phyloP scores from a whole-genome alignment of 2,113 vertebrate genomes.

The Indri indri region DNA sequence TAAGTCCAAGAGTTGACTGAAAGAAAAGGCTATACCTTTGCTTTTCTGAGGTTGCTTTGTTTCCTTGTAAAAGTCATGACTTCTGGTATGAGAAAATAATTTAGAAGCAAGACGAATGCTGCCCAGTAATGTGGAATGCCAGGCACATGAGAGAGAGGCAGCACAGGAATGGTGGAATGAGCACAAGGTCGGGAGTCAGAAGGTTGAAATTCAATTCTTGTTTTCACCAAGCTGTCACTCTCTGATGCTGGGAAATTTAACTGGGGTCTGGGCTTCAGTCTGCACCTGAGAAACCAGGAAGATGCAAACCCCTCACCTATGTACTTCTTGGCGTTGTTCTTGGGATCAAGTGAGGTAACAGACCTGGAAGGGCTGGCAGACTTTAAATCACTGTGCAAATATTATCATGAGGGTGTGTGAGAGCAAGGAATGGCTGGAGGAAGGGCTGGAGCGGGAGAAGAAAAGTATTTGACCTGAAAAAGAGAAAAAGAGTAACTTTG shows the following conservation, averaged over 20 bases:
- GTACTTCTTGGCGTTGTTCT: neutral
- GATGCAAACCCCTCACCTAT: neutral
- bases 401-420: neutral
- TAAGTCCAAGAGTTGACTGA: neutral
- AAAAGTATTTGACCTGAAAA: slow-evolving; percentile 54
- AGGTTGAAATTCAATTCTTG: neutral
- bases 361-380: neutral
- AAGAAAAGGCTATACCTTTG: neutral
- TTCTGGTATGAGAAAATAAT: neutral
- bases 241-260: neutral
- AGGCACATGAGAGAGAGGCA: neutral
- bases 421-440: neutral
- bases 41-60: slow-evolving; percentile 4
- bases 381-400: slow-evolving; percentile 35
- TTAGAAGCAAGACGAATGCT: neutral
- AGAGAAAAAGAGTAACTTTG: slow-evolving; percentile 32
- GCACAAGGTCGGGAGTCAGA: neutral
- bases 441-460: neutral
- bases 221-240: neutral
- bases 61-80: neutral
- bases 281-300: neutral
- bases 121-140: neutral
- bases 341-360: slow-evolving; percentile 33
- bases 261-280: neutral
- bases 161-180: neutral